Conservation (phyloP, 2,888 invertebrate genomes). For the Mactromeris polynyma region DNA sequence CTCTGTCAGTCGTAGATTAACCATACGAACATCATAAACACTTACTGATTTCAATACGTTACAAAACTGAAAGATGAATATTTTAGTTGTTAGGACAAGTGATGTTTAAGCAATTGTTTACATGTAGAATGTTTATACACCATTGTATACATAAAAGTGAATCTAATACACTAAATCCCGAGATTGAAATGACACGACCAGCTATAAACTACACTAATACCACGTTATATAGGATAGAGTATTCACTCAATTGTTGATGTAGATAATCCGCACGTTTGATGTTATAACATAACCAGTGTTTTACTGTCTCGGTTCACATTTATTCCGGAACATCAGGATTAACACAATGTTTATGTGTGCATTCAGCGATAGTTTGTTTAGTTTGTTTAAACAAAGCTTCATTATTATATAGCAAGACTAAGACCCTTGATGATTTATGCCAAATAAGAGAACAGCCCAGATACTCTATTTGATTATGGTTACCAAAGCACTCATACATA, state of each 20-base stretch:
- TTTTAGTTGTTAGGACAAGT: constrained; percentile 14
- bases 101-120: not conserved
- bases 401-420: not conserved
- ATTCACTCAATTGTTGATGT: not conserved
- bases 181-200: not conserved
- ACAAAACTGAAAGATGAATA: constrained; percentile 29
- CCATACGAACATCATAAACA: not conserved
- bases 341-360: not conserved
- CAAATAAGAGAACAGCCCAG: no score
- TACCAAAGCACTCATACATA: no score
- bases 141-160: constrained; percentile 19
- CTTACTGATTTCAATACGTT: not conserved
- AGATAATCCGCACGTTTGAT: not conserved
- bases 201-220: not conserved
- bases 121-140: not conserved
- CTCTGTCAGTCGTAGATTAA: not conserved
- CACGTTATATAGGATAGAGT: not conserved
- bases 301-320: no score
- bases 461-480: no score
- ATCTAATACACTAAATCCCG: constrained; percentile 17
- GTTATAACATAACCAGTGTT: not conserved
- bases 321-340: not conserved
- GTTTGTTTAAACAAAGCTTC: not conserved
- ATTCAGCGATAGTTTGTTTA: not conserved
- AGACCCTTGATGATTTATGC: no score